Evolutionary conservation across 2,888 invertebrate species (phyloP), one percentile per base, ranked within the genome.

Genomic region (Aporophyla nigra): DNA sequence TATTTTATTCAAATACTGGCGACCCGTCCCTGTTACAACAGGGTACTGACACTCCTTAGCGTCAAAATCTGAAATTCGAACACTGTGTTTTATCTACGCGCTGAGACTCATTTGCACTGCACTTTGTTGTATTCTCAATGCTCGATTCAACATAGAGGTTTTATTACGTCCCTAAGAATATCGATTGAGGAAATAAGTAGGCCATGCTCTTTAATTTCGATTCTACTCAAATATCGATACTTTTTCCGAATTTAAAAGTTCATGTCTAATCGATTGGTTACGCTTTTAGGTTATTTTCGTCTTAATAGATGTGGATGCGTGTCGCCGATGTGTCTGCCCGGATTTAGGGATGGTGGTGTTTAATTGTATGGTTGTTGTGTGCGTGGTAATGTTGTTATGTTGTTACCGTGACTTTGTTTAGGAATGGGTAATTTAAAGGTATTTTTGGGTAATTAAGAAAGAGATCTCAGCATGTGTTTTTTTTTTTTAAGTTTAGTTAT

Each of bases 261-360:
- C 74, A 82, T 74, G 78, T 70, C 73, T 69, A 91, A 91, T 91
- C 84, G 75, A 91, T 91, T 91, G 69, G 82, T 49, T 71, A 86
- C 83, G 87, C 86, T 83, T 76, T 78, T 71, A 76, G 56, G 73
- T 71, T 77, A 83, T 82, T 79, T 74, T 61, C 66, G 79, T 76
- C 77, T 63, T 86, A 86, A 87, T 88, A 77, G 72, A 72, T 71
- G 74, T 79, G 78, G 74, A 85, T 88, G 86, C 87, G 89, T 88
- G 89, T 87, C 88, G 89, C 77, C 88, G 73, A 74, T 78, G 71
- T 78, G 88, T 88, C 88, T 88, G 80, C 56, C 58, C 70, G 74
- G 88, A 68, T 79, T 82, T 85, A 51, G 73, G 66, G 83, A 87
- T 87, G 76, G 58, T 74, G 72, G 27, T 67, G 21, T 68, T 53